A percentile compares a stretch with the other conserved stretches of the same genome.
Evolutionary conservation across 1,140 invertebrate genomes (phyloP).

Genomic region (Daktulosphaira vitifoliae): DNA sequence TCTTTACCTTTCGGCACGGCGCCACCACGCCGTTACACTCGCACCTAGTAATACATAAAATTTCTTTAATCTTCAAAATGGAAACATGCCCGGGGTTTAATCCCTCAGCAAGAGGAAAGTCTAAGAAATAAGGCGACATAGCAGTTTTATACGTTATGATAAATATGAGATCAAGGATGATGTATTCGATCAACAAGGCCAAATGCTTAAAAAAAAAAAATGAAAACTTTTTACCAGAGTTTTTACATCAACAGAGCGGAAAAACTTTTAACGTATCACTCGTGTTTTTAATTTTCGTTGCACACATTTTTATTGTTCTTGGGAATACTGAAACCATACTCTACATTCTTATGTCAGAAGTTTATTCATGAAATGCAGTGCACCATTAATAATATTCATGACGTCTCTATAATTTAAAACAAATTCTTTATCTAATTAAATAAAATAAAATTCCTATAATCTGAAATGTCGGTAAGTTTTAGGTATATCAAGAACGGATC

Average conservation of each 20-base stretch:
- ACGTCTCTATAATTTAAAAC: too few relatives aligned
- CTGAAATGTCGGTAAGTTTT: too few relatives aligned
- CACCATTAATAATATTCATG: too few relatives aligned
- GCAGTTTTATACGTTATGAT: constrained; percentile 15
- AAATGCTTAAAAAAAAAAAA: constrained; percentile 16
- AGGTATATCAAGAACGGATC: too few relatives aligned
- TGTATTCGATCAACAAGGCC: constrained; percentile 32
- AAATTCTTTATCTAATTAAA: too few relatives aligned
- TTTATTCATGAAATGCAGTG: too few relatives aligned
- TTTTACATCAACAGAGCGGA: neutral
- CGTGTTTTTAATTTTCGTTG: constrained; percentile 19
- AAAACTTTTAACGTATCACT: constrained; percentile 26
- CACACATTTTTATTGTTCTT: constrained; percentile 1
- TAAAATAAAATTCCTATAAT: too few relatives aligned
- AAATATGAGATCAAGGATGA: constrained; percentile 33
- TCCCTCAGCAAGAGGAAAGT: constrained; percentile 7
- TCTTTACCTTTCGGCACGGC: constrained; percentile 21
- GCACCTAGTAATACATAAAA: constrained; percentile 32
- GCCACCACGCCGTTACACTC: constrained; percentile 3
- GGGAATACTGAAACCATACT: too few relatives aligned
- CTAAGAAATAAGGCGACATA: constrained; percentile 7
- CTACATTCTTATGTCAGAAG: too few relatives aligned
- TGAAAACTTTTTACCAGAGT: constrained; percentile 1
- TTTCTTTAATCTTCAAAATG: constrained; percentile 32
- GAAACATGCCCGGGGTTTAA: constrained; percentile 29